phyloP scores from a whole-genome alignment of 2,888 invertebrate species.

The Pachycephus smyrnensis region DNA sequence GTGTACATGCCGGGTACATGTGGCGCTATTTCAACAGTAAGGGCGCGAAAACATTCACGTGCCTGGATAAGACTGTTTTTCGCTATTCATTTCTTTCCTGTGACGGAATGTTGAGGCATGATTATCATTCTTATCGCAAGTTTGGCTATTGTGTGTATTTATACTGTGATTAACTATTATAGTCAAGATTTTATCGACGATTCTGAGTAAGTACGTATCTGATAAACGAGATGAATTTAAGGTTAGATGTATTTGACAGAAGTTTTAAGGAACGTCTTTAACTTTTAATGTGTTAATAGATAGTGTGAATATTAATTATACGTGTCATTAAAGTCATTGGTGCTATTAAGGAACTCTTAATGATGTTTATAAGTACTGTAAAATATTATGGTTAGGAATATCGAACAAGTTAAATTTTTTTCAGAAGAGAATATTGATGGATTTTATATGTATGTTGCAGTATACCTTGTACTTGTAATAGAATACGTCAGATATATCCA shows the following conservation, averaged over 20 bases:
- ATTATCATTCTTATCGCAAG: conserved; percentile 8
- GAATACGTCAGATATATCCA: not conserved
- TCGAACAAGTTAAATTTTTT: not conserved
- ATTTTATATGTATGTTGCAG: not conserved
- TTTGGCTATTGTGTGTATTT: conserved; percentile 8
- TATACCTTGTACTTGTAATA: not conserved
- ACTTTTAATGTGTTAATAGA: not conserved
- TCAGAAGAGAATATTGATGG: not conserved
- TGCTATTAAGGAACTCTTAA: not conserved
- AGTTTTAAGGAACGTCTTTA: not conserved
- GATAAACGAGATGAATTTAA: not conserved
- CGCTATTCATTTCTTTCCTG: not conserved
- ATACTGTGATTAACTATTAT: conserved; percentile 1
- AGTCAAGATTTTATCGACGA: not conserved
- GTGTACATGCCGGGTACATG: not conserved
- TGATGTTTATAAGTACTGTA: not conserved
- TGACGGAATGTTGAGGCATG: conserved; percentile 8
- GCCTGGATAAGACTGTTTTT: not conserved
- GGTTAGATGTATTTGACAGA: not conserved
- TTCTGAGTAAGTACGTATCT: conserved; percentile 15
- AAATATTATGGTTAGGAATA: not conserved
- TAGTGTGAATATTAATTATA: not conserved
- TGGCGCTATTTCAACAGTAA: not conserved
- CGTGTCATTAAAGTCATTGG: not conserved
- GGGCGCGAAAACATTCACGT: not conserved